Base-by-base conservation (phyloP, 2,113 vertebrate species). In the Heterotis niloticus region DNA sequence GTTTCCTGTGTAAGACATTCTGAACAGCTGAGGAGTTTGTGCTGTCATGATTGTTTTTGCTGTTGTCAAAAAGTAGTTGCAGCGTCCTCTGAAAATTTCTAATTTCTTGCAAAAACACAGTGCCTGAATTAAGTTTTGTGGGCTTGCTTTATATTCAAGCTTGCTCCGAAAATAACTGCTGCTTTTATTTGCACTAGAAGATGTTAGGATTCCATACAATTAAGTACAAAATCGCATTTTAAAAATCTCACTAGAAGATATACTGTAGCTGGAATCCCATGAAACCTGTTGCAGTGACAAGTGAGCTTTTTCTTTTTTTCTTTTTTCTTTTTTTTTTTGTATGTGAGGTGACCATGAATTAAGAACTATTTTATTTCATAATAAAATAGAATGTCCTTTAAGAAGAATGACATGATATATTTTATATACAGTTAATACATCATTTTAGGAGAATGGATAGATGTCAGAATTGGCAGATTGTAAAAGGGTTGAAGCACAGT, bases 41-140 rank as follows among this genome's bases (percentile, higher is more conserved):
- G 56, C 44, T 81, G 67, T 79, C 59, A 20, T 79, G 26, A 56
- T 9, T 29, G 64, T 56, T 23, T 72, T 72, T 57, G 13, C 56
- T 57, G 54, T 74, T 23, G 57, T 59, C 3, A 44, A 44, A 44
- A 44, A 44, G 34, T 44, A 44, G 34, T 44, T 44, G 34, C 34
- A 44, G 34, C 2, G 34, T 44, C 34, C 34, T 44, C 34, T 44
- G 34, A 44, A 7, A 24, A 77, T 81, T 57, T 65, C 72, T 60
- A 20, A n/a, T 83, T 78, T 82, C 82, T 73, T 78, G 18, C 4
- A 82, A 82, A 23, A 79, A 82, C 81, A 64, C 80, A 83, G 89
- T 89, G 87, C 88, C 87, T 89, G 57, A 74, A 74, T 57, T 13
- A 82, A 80, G 83, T 79, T 75, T 60, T 79, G 72, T 24, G 10